phyloP scores from a whole-genome alignment of 2,888 invertebrate species.

The Aradus depressus region DNA sequence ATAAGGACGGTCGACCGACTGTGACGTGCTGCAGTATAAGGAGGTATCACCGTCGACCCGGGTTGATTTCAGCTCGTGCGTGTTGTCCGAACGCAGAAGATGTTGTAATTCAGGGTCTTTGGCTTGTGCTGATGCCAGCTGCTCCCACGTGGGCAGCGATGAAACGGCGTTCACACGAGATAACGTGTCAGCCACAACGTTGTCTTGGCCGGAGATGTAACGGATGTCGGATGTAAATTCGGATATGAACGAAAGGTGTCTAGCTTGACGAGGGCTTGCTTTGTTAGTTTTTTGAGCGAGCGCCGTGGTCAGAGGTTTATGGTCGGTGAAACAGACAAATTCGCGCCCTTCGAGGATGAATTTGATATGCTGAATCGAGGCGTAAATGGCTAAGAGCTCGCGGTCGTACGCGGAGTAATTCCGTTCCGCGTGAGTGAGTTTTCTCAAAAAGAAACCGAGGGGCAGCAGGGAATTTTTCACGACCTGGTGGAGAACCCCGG shows the following conservation, averaged over 20 bases:
- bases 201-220: constrained; percentile 34
- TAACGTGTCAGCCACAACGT: constrained; percentile 34
- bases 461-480: constrained; percentile 21
- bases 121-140: background rate
- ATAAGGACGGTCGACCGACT: constrained; percentile 7
- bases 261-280: too few relatives aligned
- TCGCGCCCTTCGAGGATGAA: too few relatives aligned
- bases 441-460: constrained; percentile 28
- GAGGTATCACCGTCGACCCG: background rate
- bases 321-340: constrained; percentile 17
- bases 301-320: constrained; percentile 13
- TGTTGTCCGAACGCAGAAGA: too few relatives aligned
- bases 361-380: constrained; percentile 21
- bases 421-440: constrained; percentile 31
- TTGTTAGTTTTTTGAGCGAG: constrained; percentile 21
- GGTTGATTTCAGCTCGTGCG: too few relatives aligned
- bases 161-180: constrained; percentile 33
- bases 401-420: too few relatives aligned
- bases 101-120: too few relatives aligned
- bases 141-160: too few relatives aligned
- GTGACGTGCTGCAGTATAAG: background rate
- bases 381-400: constrained; percentile 36
- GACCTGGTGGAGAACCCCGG: too few relatives aligned
- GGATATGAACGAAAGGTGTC: too few relatives aligned
- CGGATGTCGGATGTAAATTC: constrained; percentile 33